Percentiles rank a stretch among this genome's conserved stretches.
phyloP scores from a whole-genome alignment of 1,140 invertebrate genomes.

The Atta cephalotes region DNA sequence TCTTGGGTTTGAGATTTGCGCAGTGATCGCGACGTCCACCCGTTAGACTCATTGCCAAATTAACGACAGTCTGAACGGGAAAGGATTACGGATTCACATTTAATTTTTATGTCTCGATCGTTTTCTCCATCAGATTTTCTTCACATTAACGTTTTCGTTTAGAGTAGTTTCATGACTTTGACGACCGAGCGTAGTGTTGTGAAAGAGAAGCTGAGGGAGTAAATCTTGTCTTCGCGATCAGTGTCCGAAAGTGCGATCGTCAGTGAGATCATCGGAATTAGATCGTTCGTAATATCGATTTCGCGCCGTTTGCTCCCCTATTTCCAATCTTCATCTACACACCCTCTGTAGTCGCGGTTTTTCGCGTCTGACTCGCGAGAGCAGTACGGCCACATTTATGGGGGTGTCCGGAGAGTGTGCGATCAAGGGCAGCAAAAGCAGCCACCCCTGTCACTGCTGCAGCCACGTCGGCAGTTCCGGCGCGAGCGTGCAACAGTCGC shows the following conservation, averaged over 20 bases:
- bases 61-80: constrained; percentile 10
- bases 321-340: background rate
- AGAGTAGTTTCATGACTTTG: background rate
- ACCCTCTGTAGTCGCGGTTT: constrained; percentile 9
- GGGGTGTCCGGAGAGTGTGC: constrained; percentile 85
- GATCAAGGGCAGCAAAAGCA: constrained; percentile 82
- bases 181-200: constrained; percentile 28
- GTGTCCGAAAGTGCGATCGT: constrained; percentile 53
- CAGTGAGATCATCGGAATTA: constrained; percentile 39
- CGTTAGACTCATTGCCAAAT: background rate
- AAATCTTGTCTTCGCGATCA: constrained; percentile 32
- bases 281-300: background rate
- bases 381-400: constrained; percentile 81
- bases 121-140: background rate
- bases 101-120: background rate
- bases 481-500: constrained; percentile 75
- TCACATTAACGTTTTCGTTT: background rate
- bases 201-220: constrained; percentile 16
- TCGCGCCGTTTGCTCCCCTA: background rate
- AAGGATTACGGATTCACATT: constrained; percentile 7
- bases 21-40: background rate
- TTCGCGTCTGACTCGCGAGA: constrained; percentile 57
- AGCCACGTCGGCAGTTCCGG: constrained; percentile 78
- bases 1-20: background rate
- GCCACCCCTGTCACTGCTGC: constrained; percentile 83